Base-by-base conservation (phyloP, 1,140 invertebrate genomes). In the Popillia japonica region DNA sequence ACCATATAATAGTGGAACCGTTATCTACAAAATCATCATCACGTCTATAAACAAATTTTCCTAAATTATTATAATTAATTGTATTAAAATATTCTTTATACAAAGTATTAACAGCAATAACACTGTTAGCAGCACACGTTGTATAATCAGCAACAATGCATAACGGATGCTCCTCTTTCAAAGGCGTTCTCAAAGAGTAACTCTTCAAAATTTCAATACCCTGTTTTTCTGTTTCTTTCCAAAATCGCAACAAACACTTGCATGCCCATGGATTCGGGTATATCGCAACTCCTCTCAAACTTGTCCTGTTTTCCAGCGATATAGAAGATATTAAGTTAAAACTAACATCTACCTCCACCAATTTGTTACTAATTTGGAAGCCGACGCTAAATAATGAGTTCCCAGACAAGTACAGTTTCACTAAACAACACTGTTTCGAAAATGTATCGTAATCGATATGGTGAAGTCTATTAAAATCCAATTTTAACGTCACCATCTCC, bases 381-480 rank as follows among this genome's bases (percentile, higher is more conserved):
- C 20, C 20, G 7, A 61, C 0, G 9, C n/a, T 61, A 14, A 8
- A 20, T 61, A 61, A 17, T 17, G 20, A 61, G 20, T 61, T 61
- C 6, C 59, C 59, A 17, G 59, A n/a, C 20, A 61, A 61, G n/a
- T 61, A 61, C 59, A 61, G 7, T 61, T 17, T 61, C 20, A 8
- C n/a, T 20, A 61, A 61, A 61, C 59, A 61, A 20, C 17, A 61
- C 20, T 61, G 59, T 61, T 61, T 17, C n/a, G 59, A 61, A 61
- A 61, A 61, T 8, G 59, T 8, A 61, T 22, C n/a, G 7, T 2
- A 3, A 17, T 20, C 59, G 14, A 61, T 61, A 22, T n/a, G n/a
- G 9, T 61, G 59, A 61, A 61, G 3, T 61, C 20, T 61, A 22
- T 61, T 61, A 22, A 61, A 61, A 4, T 61, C 17, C n/a, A 61